These are phyloP conservation scores for Stercorarius parasiticus DNA, from an alignment of 2,113 vertebrate species.

Conservation along the genomic window DNA sequence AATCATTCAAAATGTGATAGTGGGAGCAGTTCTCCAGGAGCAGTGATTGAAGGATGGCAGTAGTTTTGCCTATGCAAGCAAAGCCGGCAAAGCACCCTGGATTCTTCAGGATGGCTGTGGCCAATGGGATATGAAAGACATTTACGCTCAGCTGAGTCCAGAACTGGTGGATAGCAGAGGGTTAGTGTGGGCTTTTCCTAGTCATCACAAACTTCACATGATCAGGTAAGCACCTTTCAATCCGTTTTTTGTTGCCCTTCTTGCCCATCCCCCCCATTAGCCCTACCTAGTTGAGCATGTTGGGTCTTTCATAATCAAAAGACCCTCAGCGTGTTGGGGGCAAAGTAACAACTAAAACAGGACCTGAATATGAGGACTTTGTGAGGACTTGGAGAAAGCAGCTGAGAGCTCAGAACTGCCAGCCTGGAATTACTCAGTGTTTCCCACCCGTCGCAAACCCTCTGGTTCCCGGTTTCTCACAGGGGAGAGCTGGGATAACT, in stretches of 20 bases:
- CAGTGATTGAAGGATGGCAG: background rate
- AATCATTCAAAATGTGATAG: background rate
- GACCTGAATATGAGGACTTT: background rate
- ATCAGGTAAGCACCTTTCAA: background rate
- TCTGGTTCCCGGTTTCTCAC: background rate
- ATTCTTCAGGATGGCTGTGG: background rate
- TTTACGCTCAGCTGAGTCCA: background rate
- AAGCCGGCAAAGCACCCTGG: background rate
- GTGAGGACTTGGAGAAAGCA: background rate
- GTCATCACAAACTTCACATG: background rate
- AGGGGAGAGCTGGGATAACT: background rate
- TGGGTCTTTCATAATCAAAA: background rate
- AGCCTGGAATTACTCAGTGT: background rate
- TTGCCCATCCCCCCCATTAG: background rate
- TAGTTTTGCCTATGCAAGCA: background rate
- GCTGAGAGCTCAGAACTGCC: background rate
- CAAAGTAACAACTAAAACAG: background rate
- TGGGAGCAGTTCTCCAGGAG: background rate
- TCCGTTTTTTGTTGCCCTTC: background rate
- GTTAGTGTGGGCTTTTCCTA: background rate
- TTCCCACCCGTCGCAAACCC: background rate
- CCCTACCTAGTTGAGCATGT: background rate
- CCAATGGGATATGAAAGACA: background rate
- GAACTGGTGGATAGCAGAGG: background rate
- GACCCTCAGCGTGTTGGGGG: background rate